These are phyloP conservation scores for Ariolimax columbianus DNA, from an alignment of 2,888 invertebrate genomes.

Conservation along the genomic window DNA sequence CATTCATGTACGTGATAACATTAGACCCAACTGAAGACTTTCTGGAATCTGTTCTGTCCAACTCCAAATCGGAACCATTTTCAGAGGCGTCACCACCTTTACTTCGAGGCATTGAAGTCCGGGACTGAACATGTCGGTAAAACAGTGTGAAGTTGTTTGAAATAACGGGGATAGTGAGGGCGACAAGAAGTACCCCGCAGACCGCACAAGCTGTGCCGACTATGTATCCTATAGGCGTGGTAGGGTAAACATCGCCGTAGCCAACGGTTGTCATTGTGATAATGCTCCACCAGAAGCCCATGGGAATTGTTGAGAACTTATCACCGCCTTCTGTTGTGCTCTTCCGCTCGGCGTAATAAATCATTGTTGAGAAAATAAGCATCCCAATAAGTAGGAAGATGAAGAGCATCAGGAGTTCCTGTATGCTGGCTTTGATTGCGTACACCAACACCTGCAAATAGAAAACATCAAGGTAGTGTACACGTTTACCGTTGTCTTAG, in stretches of 20 bases:
- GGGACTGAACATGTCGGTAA: slow-evolving; percentile 75
- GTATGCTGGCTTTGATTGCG: slow-evolving; percentile 79
- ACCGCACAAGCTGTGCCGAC: slow-evolving; percentile 76
- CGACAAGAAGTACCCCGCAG: slow-evolving; percentile 75
- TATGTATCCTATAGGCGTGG: slow-evolving; percentile 72
- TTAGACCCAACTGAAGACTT: slow-evolving; percentile 44
- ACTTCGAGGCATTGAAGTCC: slow-evolving; percentile 52
- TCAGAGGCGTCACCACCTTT: slow-evolving; percentile 20
- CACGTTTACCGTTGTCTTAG: not conserved
- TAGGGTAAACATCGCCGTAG: slow-evolving; percentile 76
- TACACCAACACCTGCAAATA: slow-evolving; percentile 78
- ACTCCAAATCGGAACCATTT: not conserved
- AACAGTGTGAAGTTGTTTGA: slow-evolving; percentile 78
- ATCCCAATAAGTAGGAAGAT: slow-evolving; percentile 78
- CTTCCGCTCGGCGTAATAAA: slow-evolving; percentile 78
- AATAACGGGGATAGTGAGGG: slow-evolving; percentile 77
- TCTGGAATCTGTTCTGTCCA: not conserved
- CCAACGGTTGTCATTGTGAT: slow-evolving; percentile 79
- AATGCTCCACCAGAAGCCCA: slow-evolving; percentile 80
- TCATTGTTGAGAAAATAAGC: slow-evolving; percentile 78
- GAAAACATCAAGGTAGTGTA: too few species aligned
- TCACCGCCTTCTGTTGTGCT: slow-evolving; percentile 65
- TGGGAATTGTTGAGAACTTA: slow-evolving; percentile 76
- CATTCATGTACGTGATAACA: slow-evolving; percentile 58
- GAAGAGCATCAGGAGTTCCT: slow-evolving; percentile 77